Conservation (phyloP, 2,797 vertebrate species). For the Coilia nasus region DNA sequence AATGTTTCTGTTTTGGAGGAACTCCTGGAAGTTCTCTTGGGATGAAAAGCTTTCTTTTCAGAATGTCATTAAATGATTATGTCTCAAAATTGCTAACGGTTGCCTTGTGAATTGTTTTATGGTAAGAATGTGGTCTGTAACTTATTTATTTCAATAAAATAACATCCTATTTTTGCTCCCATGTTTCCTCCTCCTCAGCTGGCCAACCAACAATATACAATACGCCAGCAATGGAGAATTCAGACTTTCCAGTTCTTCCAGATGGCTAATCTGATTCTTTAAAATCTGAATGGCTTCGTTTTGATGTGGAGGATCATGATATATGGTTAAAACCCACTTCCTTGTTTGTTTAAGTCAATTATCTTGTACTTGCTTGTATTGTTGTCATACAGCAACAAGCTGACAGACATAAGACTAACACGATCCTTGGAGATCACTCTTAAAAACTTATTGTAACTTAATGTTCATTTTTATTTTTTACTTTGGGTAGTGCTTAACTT, state of each 20-base stretch:
- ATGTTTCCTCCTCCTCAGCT: neutral
- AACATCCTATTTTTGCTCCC: slow-evolving; percentile 11
- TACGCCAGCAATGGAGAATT: neutral
- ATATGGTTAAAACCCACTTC: neutral
- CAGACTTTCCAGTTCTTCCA: neutral
- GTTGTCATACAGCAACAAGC: neutral
- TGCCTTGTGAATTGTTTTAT: slow-evolving; percentile 25
- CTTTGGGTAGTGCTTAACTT: neutral
- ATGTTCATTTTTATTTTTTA: no score
- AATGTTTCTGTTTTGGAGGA: neutral
- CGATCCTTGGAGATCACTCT: neutral
- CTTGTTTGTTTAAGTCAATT: neutral
- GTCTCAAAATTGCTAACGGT: slow-evolving; percentile 9
- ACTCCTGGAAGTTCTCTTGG: neutral
- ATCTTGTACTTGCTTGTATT: neutral
- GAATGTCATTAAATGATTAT: slow-evolving; percentile 1
- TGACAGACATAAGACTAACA: neutral
- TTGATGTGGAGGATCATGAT: neutral
- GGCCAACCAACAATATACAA: neutral
- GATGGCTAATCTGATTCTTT: neutral
- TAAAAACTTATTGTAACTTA: neutral
- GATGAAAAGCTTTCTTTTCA: neutral
- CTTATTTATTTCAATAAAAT: slow-evolving; percentile 21
- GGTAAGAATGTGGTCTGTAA: slow-evolving; percentile 14
- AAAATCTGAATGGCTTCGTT: slow-evolving; percentile 1